Conservation (phyloP, 2,797 vertebrate genomes). For the Adelosebastes latens region DNA sequence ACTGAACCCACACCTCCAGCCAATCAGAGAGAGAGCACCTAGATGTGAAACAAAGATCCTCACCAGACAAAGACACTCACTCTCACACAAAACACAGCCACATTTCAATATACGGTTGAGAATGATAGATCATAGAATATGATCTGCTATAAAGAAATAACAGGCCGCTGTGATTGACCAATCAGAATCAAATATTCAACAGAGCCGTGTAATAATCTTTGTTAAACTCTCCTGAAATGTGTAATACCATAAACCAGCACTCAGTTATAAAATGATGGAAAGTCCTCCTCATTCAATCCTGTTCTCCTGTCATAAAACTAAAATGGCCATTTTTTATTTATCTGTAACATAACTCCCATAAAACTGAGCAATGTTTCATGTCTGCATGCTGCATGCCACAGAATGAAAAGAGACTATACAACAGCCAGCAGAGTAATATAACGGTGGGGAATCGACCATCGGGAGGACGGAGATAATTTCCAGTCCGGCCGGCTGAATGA, state of each 20-base stretch:
- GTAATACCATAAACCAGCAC: background rate
- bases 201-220: too few relatives aligned
- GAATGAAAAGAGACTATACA: background rate
- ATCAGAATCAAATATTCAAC: too few relatives aligned
- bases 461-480: slow-evolving; percentile 40
- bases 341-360: slow-evolving; percentile 7
- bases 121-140: too few relatives aligned
- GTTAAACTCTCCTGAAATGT: background rate
- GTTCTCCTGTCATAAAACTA: background rate
- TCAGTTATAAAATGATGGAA: background rate
- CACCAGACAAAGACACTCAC: too few relatives aligned
- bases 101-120: too few relatives aligned
- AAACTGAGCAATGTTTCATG: slow-evolving; percentile 16
- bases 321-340: slow-evolving; percentile 14
- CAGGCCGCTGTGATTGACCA: too few relatives aligned
- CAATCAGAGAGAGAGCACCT: too few relatives aligned
- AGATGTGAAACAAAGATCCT: too few relatives aligned
- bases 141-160: background rate
- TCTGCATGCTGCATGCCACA: background rate
- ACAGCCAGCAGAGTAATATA: slow-evolving; percentile 1
- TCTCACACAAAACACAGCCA: too few relatives aligned
- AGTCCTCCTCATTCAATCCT: background rate
- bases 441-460: slow-evolving; percentile 5
- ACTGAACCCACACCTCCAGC: too few relatives aligned
- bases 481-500: slow-evolving; percentile 19